Percentiles rank a stretch among this genome's conserved stretches.
These are phyloP conservation scores for Phoebastria nigripes DNA, from an alignment of 2,797 vertebrate genomes.

Conservation along the genomic window DNA sequence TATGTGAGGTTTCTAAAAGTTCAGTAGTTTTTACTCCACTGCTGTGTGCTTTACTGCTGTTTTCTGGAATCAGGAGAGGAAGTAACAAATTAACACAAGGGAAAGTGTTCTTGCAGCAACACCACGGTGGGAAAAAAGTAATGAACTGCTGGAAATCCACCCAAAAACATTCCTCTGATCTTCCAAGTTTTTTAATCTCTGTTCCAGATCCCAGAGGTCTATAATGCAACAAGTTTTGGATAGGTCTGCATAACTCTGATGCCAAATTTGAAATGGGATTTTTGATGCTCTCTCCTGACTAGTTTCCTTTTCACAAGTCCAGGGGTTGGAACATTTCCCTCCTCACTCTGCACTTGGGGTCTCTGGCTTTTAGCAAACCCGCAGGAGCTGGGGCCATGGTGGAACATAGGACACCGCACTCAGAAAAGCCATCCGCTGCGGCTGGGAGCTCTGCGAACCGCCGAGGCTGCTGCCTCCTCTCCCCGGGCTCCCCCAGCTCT, in stretches of 20 bases:
- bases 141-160: conserved; percentile 28
- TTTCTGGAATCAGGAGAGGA: conserved; percentile 40
- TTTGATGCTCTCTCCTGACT: not conserved
- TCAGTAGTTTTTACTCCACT: not conserved
- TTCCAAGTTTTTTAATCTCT: not conserved
- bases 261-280: not conserved
- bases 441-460: not conserved
- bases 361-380: not conserved
- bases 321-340: not conserved
- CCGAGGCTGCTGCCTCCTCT: not conserved
- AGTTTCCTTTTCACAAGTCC: not conserved
- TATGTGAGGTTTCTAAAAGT: not conserved
- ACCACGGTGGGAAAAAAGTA: not conserved
- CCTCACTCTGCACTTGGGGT: not conserved
- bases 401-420: fast-evolving
- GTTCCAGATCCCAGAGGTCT: not conserved
- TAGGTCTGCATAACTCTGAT: not conserved
- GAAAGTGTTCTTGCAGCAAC: conserved; percentile 16
- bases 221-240: not conserved
- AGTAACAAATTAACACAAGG: conserved; percentile 52
- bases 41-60: conserved; percentile 22
- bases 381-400: not conserved
- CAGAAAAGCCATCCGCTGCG: not conserved
- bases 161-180: not conserved
- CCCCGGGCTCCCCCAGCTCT: not conserved